phyloP scores from a whole-genome alignment of 2,888 invertebrate genomes.

The Dasypolia templi region DNA sequence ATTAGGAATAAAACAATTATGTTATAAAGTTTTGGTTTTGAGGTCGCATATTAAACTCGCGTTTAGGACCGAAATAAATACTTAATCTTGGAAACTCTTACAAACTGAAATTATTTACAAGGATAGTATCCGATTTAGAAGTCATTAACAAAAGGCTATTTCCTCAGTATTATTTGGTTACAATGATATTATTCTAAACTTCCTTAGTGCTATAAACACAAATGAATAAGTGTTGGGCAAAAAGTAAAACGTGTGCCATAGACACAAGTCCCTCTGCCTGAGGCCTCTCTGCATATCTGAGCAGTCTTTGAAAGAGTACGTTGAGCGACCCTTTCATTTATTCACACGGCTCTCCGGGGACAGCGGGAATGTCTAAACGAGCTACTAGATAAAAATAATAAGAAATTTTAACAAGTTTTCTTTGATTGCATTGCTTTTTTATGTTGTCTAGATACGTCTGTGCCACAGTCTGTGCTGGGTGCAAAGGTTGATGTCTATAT shows the following conservation, averaged over 20 bases:
- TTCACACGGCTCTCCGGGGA: slow-evolving; percentile 69
- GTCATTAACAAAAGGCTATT: slow-evolving; percentile 23
- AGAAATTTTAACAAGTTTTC: slow-evolving; percentile 46
- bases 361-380: slow-evolving; percentile 55
- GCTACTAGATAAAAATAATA: slow-evolving; percentile 55
- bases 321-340: slow-evolving; percentile 76
- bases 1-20: slow-evolving; percentile 50
- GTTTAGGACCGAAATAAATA: slow-evolving; percentile 19
- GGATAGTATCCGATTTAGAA: slow-evolving; percentile 32
- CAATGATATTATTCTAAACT: neutral
- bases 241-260: slow-evolving; percentile 55
- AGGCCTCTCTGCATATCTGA: slow-evolving; percentile 76
- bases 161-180: slow-evolving; percentile 12
- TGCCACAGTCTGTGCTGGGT: neutral
- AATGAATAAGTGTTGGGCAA: slow-evolving; percentile 4
- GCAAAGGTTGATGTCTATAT: neutral
- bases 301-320: slow-evolving; percentile 75
- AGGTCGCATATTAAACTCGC: slow-evolving; percentile 51
- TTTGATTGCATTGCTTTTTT: slow-evolving; percentile 44
- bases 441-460: slow-evolving; percentile 14
- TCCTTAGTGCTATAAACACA: neutral
- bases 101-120: slow-evolving; percentile 37
- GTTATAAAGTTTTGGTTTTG: slow-evolving; percentile 21
- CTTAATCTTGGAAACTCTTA: slow-evolving; percentile 21
- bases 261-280: slow-evolving; percentile 62